Evolutionary conservation across 2,888 invertebrate genomes (phyloP), one percentile per base, ranked within the genome.

Genomic region (Drosophila conformis): DNA sequence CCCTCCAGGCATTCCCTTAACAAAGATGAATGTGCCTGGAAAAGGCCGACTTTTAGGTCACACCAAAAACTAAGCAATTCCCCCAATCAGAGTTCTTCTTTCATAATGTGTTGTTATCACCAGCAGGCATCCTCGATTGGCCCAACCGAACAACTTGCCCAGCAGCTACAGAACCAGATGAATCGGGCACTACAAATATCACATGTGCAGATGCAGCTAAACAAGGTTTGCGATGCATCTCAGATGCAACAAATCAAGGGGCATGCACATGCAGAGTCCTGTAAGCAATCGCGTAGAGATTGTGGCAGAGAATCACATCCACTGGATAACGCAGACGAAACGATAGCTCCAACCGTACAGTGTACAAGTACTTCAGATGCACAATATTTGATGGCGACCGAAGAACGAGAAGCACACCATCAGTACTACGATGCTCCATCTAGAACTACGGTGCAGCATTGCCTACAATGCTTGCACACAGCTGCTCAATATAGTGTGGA

Each of bases 161-260:
- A 83, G 42, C 89, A 88, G 57, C 58, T 84, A 21, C 77, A 76
- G 31, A 58, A 65, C 1, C 73, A 90, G 36, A 85, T 88, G 83
- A 58, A 76, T 27, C 66, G 65, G 53, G 83, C 87, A 1, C 64
- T 57, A 10, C 80, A 90, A 61, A 88, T 90, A 13, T 68, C 79
- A 1, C 72, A 87, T 15, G 58, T 87, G 21, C 83, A 83, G 31
- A 51, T 68, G 27, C 85, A 84, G 33, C 40, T 83, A 11, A 48
- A 71, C 10, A 63, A 40, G 7, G 73, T 62, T 13, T 86, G 76
- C 46, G 58, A 38, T 1, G 13, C 62, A 10, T 29, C 48, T 6
- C 48, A 57, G 13, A 21, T 46, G 13, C 51, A 59, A 3, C 53
- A 74, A 6, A 52, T 51, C 51, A 59, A 67, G 4, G 15, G 29